Conservation (phyloP, 92 coral and sea anemone species). For the Porites cylindrica region DNA sequence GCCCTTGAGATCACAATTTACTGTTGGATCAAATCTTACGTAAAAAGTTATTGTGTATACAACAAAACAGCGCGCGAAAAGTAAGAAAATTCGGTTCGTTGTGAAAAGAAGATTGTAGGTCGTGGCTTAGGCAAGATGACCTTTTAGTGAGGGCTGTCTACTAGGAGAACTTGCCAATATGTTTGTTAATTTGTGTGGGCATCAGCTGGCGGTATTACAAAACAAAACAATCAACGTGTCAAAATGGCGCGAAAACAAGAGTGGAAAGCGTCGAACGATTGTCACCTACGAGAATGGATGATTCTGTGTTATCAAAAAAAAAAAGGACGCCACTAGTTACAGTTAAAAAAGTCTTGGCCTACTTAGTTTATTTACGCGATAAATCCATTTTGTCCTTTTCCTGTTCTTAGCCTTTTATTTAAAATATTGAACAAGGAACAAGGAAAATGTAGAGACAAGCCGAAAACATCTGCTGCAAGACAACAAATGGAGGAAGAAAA, state of each 20-base stretch:
- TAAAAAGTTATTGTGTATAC: constrained; percentile 14
- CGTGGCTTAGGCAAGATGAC: constrained; percentile 5
- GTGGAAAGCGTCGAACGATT: constrained; percentile 14
- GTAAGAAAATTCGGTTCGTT: not conserved
- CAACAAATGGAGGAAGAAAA: constrained; percentile 35
- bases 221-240: constrained; percentile 46
- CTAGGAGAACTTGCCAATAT: constrained; percentile 26
- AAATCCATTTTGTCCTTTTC: not conserved
- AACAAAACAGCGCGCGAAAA: not conserved
- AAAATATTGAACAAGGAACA: constrained; percentile 32
- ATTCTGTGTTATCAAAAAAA: not conserved
- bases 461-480: constrained; percentile 40
- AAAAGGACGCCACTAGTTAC: not conserved
- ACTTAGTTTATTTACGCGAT: not conserved
- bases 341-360: not conserved
- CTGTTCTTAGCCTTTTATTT: constrained; percentile 1
- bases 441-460: constrained; percentile 37
- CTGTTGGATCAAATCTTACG: constrained; percentile 13
- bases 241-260: constrained; percentile 44
- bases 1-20: constrained; percentile 21
- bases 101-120: not conserved
- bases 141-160: constrained; percentile 4
- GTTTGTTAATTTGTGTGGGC: constrained; percentile 36
- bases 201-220: constrained; percentile 32
- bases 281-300: not conserved